A percentile compares a stretch with the other conserved stretches of the same genome.
These are phyloP conservation scores for Papilio polytes DNA, from an alignment of 1,140 invertebrate genomes.

Conservation along the genomic window DNA sequence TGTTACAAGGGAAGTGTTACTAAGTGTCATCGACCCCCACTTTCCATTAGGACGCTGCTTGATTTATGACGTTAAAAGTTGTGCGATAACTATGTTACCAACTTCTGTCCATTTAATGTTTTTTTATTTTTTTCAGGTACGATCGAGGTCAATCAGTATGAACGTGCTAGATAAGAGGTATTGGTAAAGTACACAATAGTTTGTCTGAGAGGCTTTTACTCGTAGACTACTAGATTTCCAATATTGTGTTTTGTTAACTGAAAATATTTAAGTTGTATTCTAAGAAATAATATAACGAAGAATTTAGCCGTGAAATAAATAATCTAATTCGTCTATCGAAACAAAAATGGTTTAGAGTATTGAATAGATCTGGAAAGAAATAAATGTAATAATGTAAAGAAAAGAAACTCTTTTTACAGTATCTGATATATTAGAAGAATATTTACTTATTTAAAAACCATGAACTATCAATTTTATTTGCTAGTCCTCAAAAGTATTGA, in stretches of 20 bases:
- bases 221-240: not conserved
- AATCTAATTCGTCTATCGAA: not conserved
- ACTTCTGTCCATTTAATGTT: not conserved
- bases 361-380: too few species aligned
- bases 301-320: not conserved
- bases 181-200: not conserved
- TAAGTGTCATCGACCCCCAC: slow-evolving; percentile 18
- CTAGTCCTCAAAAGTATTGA: too few species aligned
- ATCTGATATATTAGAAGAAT: too few species aligned
- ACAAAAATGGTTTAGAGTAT: too few species aligned
- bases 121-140: slow-evolving; percentile 22
- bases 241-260: not conserved
- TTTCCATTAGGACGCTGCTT: slow-evolving; percentile 21
- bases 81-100: not conserved
- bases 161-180: not conserved
- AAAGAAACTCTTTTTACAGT: too few species aligned
- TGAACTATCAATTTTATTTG: too few species aligned
- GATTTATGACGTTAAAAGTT: slow-evolving; percentile 24
- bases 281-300: not conserved
- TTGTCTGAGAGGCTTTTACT: not conserved
- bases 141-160: not conserved
- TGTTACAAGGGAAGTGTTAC: slow-evolving; percentile 6
- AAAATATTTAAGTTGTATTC: not conserved
- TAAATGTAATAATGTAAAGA: too few species aligned
- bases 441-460: not conserved